phyloP scores from a whole-genome alignment of 1,140 invertebrate species.

The Steinernema feltiae region DNA sequence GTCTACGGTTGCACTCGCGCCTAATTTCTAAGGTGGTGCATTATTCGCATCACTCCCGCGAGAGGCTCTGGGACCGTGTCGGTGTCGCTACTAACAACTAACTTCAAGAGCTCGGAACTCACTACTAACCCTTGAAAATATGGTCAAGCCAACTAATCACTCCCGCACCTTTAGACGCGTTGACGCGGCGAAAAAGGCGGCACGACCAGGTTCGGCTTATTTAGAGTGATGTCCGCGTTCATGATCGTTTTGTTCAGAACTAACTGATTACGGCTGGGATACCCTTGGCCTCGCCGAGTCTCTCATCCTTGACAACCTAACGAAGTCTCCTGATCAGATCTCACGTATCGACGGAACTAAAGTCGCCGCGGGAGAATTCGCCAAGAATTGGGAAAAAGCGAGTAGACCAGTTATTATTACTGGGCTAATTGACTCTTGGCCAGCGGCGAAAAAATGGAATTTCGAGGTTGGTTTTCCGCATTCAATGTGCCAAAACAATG shows the following conservation, averaged over 20 bases:
- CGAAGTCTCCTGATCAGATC: constrained; percentile 9
- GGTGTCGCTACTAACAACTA: no score
- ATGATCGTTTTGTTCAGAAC: constrained; percentile 7
- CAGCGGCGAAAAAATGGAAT: constrained; percentile 38
- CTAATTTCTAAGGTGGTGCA: background rate
- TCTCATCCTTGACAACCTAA: constrained; percentile 10
- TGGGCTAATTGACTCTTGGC: constrained; percentile 29
- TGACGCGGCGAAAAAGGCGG: background rate
- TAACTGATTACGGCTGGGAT: constrained; percentile 37
- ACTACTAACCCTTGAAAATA: no score
- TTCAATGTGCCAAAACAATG: background rate
- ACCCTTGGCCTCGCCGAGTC: constrained; percentile 24
- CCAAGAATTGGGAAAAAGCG: constrained; percentile 25
- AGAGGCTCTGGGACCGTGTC: no score
- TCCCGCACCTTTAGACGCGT: no score
- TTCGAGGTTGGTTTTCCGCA: constrained; percentile 24
- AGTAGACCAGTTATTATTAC: constrained; percentile 28
- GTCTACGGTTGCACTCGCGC: background rate
- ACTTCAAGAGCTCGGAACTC: no score
- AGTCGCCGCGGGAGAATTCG: constrained; percentile 29
- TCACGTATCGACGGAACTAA: constrained; percentile 19
- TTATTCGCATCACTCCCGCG: no score
- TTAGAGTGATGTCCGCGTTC: background rate
- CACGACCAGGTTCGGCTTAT: background rate
- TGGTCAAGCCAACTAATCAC: no score